Base-by-base conservation (phyloP, 2,888 invertebrate genomes). In the Branchipolynoe longqiensis region DNA sequence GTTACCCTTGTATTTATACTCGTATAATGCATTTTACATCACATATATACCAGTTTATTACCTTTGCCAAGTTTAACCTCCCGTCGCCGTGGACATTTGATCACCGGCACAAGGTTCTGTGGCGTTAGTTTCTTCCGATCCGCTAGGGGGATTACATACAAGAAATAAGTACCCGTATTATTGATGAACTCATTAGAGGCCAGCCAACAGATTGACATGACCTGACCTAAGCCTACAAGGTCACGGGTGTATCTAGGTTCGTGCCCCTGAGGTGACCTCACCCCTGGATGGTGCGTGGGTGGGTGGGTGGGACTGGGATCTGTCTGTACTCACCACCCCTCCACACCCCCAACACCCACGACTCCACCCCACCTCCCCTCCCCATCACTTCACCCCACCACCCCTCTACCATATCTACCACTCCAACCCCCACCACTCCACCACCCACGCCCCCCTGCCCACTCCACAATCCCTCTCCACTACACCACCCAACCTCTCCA, bases 241-340 rank as follows among this genome's bases (percentile, higher is more conserved):
- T 78, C 78, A 78, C 31, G 48, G 48, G 78, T 78, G 28, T 48
- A 78, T 78, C 78, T 78, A 78, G 78, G 78, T 78, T 78, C 78
- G 54, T 54, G 78, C 48, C 78, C 78, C 31, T 78, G 41, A 48
- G 41, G 25, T 48, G 78, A 78, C 78, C 78, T 33, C 78, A 78
- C 78, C 78, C 78, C 78, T 78, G 78, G 78, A 78, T 69, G 69
- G 33, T 36, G n/a, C n/a, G n/a, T n/a, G n/a, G n/a, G n/a, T n/a
- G n/a, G n/a, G n/a, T n/a, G n/a, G n/a, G n/a, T n/a, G n/a, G n/a
- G n/a, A n/a, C n/a, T n/a, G 69, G 78, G 28, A 48, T 78, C 78
- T 48, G 69, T 69, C 69, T 25, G 38, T 69, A 69, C 69, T 69
- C 36, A 33, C 69, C 33, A 41, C 54, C 78, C 18, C 18, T 28